Evolutionary conservation across 2,888 invertebrate genomes (phyloP).

Genomic region (Drosophila mettleri): DNA sequence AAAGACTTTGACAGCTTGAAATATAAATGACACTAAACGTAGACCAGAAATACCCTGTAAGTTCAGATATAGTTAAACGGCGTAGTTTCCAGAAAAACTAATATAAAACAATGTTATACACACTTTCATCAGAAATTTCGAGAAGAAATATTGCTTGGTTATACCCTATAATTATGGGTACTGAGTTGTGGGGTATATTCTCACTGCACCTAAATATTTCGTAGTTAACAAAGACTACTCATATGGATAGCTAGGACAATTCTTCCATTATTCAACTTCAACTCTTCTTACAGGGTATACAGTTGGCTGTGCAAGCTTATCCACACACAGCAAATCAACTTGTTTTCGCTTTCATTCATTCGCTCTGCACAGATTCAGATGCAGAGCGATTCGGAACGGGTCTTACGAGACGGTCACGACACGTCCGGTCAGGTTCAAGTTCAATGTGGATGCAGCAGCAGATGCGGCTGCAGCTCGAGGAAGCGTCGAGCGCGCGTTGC

Average conservation of each 20-base stretch:
- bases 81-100: not conserved
- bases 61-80: not conserved
- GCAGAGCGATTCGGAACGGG: constrained; percentile 19
- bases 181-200: not conserved
- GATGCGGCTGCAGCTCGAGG: constrained; percentile 39
- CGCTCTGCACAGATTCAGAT: constrained; percentile 25
- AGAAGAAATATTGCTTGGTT: not conserved
- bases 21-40: constrained; percentile 16
- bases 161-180: not conserved
- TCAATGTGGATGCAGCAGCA: constrained; percentile 60
- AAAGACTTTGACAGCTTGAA: constrained; percentile 2
- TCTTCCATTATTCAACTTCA: not conserved
- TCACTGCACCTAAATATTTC: not conserved
- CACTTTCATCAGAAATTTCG: not conserved
- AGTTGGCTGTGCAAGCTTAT: not conserved
- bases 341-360: constrained; percentile 46
- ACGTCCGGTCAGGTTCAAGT: constrained; percentile 76
- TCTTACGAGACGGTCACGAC: constrained; percentile 18
- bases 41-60: constrained; percentile 17
- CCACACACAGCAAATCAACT: not conserved
- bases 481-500: constrained; percentile 37
- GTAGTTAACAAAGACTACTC: too few species aligned
- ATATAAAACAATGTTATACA: not conserved
- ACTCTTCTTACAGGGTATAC: constrained; percentile 23
- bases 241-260: too few species aligned